phyloP scores from a whole-genome alignment of 2,113 vertebrate genomes.

The Phyllostomus discolor region DNA sequence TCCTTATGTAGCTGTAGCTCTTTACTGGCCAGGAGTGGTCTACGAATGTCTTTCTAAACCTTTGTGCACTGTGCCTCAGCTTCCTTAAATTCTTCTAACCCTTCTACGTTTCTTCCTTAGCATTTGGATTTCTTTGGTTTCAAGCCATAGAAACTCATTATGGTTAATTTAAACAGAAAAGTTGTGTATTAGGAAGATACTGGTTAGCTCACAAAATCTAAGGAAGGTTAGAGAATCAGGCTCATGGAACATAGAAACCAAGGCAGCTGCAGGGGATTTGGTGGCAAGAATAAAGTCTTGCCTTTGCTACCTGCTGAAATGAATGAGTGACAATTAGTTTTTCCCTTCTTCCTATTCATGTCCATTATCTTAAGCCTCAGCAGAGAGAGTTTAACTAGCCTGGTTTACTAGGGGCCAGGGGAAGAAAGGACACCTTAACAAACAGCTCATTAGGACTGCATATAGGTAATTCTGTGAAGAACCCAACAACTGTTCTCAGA shows the following conservation, averaged over 20 bases:
- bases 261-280: background rate
- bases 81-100: background rate
- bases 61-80: background rate
- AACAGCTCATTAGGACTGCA: background rate
- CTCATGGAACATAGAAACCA: background rate
- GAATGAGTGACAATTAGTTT: background rate
- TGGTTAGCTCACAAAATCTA: background rate
- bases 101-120: background rate
- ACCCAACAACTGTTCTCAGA: background rate
- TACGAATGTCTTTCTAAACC: background rate
- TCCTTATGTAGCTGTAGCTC: background rate
- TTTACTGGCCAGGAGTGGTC: background rate
- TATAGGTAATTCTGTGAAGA: background rate
- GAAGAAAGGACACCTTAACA: background rate
- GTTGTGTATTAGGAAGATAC: background rate
- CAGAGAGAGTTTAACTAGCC: background rate
- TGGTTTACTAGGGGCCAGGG: background rate
- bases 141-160: background rate
- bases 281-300: background rate
- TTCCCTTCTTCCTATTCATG: background rate
- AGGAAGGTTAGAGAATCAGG: background rate
- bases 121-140: background rate
- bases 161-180: background rate
- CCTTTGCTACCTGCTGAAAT: background rate
- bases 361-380: background rate